Evolutionary conservation across 1,140 invertebrate genomes (phyloP), one percentile per base, ranked within the genome.

Genomic region (Zaprionus capensis): DNA sequence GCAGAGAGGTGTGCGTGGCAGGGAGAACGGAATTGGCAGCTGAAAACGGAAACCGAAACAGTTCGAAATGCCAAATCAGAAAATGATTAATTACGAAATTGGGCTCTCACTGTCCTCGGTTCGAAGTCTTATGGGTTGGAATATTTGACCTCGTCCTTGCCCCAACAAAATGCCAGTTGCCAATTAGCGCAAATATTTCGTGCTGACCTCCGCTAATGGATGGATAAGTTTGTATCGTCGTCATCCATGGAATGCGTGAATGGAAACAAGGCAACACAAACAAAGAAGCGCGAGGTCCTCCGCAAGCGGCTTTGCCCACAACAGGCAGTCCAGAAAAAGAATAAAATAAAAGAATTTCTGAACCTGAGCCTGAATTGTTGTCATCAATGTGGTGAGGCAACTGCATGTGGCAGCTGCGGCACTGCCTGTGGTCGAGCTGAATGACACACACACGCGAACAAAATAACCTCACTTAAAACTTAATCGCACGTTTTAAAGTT

Each of bases 11-110:
- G 14, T 5, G 36, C 14, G 36, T 14, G 41, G 17, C 7, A 5
- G 44, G 17, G 9, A 22, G 17, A 44, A 20, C 9, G 20, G 41
- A 17, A 17, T 7, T n/a, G 41, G 41, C n/a, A 44, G 41, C 41
- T 46, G 5, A 17, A 81, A 68, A 31, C 22, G 31, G 28, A 57
- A 44, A 49, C 51, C n/a, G 38, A 34, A 41, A 44, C 34, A 65
- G 57, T 51, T 41, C 46, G 55, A 71, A 17, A 58, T 69, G 76
- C 76, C 82, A 80, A 87, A 87, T 87, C 84, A 73, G 80, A 83
- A 87, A 83, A 88, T 87, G 83, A 87, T 87, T 87, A 87, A 87
- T 87, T 87, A 81, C 83, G 69, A 71, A 88, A 78, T 78, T 73
- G 56, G 51, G 20, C 58, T 24, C 22, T 4, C 46, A 11, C n/a